Evolutionary conservation across 1,140 invertebrate genomes (phyloP).

Genomic region (Procambarus virginalis): DNA sequence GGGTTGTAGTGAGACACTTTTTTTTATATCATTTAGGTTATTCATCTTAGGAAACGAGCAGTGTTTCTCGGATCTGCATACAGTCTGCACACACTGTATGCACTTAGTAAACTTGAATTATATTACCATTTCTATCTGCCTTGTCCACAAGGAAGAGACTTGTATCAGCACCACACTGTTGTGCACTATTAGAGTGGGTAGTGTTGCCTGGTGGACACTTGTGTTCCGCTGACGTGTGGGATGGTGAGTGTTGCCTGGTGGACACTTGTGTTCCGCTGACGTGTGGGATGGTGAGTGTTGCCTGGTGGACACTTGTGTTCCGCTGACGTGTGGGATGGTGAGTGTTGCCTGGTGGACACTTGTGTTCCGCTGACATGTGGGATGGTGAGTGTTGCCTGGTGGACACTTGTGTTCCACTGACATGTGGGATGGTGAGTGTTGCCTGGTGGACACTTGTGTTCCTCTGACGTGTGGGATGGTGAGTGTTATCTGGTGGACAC

Average conservation of each 20-base stretch:
- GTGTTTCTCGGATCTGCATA: background rate
- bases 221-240: no score
- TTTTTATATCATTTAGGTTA: background rate
- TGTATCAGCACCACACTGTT: background rate
- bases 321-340: no score
- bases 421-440: no score
- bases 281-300: no score
- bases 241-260: no score
- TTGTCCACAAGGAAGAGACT: background rate
- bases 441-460: no score
- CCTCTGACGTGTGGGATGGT: background rate
- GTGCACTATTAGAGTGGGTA: background rate
- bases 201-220: no score
- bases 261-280: no score
- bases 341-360: no score
- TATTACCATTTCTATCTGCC: background rate
- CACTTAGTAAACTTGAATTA: background rate
- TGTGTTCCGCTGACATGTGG: no score
- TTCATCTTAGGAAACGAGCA: background rate
- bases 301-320: background rate
- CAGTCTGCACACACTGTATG: background rate
- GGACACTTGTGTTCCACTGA: no score
- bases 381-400: no score
- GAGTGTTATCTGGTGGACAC: background rate
- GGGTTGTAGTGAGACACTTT: background rate